Evolutionary conservation across 2,888 invertebrate genomes (phyloP).

Genomic region (Lasioglossum calceatum): DNA sequence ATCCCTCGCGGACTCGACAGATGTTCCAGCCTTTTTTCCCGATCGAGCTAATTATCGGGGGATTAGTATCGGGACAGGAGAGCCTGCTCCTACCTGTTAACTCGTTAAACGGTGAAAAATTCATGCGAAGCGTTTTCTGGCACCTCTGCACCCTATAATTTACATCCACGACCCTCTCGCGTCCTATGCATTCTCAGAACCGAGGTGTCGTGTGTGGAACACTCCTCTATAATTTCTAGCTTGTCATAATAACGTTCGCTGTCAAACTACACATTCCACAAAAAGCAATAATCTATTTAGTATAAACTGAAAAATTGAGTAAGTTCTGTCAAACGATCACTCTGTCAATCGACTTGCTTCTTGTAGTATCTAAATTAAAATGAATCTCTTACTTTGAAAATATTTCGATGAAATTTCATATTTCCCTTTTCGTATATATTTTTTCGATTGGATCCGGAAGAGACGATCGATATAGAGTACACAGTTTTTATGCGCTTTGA

Average conservation of each 20-base stretch:
- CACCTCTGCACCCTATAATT: not conserved
- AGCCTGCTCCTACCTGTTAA: not conserved
- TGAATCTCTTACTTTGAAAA: no score
- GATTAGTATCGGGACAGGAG: slow-evolving; percentile 40
- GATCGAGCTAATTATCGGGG: slow-evolving; percentile 47
- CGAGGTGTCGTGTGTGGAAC: not conserved
- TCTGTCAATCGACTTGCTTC: no score
- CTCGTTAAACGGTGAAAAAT: not conserved
- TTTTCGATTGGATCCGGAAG: no score
- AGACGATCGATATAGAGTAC: no score
- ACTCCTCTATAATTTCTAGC: not conserved
- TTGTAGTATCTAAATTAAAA: no score
- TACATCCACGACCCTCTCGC: not conserved
- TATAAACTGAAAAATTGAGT: no score
- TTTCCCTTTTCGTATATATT: no score
- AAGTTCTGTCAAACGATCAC: no score
- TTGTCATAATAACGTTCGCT: not conserved
- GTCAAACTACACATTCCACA: not conserved
- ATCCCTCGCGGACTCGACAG: slow-evolving; percentile 50
- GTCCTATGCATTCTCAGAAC: not conserved
- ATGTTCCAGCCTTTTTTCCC: slow-evolving; percentile 56
- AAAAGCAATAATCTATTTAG: not conserved
- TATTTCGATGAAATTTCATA: no score
- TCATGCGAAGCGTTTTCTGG: not conserved
- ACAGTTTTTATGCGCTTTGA: no score